Evolutionary conservation across 2,888 invertebrate species (phyloP), one percentile per base, ranked within the genome.

Genomic region (Allacma fusca): DNA sequence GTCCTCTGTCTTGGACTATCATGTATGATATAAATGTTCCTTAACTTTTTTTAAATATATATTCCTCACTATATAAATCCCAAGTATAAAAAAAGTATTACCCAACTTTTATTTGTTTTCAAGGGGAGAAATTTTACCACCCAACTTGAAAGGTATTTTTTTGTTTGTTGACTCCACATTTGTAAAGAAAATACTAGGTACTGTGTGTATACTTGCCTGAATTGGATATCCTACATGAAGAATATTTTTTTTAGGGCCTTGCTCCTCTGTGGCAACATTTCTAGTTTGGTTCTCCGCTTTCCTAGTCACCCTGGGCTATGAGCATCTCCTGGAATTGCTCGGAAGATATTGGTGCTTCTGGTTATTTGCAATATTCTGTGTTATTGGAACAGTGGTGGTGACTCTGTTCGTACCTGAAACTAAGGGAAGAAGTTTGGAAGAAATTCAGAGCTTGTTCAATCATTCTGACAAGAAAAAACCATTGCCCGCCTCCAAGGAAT

Each of bases 1-100:
- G 94, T 0, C 94, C 94, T 0, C 91, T 94, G 57, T 93, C 94
- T 0, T 94, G 94, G 93, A 90, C 95, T 89, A 93, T 93, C 89
- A 91, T 93, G 89, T 73, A 90, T 0, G 67, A 34, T 34, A 34
- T 7, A 34, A 9, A 67, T 67, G 19, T 29, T 1, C 7, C 24
- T 13, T 59, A 23, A 59, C 19, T 13, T n/a, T 59, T 59, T 59
- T 59, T 13, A n/a, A 21, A 7, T 7, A 59, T 13, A 7, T 71
- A 9, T 26, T 28, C 1, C 23, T 57, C 65, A 4, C 4, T n/a
- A 13, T 23, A 12, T 26, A 21, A 23, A 5, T 26, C 12, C 9
- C 24, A 5, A 4, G 7, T 13, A 26, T 23, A 23, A 65, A 23
- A 65, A 23, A 13, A 65, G 7, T 13, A 7, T 23, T 65, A 7